A percentile compares a stretch with the other conserved stretches of the same genome.
These are phyloP conservation scores for Druon quercuslanigerum DNA, from an alignment of 1,140 invertebrate species.

Conservation along the genomic window DNA sequence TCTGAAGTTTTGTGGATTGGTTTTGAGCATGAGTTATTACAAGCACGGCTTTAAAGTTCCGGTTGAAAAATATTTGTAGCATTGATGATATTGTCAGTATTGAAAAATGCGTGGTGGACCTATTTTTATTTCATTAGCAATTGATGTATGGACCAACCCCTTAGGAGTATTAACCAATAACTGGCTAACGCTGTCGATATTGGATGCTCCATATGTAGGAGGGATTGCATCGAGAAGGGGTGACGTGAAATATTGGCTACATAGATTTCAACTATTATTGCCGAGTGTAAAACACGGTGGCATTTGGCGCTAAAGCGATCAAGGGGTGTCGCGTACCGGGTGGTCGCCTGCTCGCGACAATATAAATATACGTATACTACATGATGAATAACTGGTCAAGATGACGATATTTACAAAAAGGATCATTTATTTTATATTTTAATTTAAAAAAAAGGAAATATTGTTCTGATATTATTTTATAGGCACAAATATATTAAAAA, in stretches of 20 bases:
- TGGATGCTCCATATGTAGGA: conserved; percentile 50
- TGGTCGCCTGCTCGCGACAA: conserved; percentile 46
- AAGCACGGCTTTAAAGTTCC: neutral
- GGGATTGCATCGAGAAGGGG: conserved; percentile 58
- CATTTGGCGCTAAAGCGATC: conserved; percentile 75
- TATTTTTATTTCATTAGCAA: conserved; percentile 52
- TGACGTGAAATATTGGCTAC: conserved; percentile 74
- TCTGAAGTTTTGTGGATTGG: neutral
- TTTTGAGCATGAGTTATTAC: neutral
- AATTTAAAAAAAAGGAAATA: neutral
- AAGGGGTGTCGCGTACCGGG: conserved; percentile 57
- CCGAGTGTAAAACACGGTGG: conserved; percentile 74
- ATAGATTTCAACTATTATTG: conserved; percentile 75
- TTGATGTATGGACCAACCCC: conserved; percentile 57
- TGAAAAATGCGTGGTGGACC: conserved; percentile 30
- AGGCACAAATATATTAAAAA: neutral
- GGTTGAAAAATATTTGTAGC: conserved; percentile 23
- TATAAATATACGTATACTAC: conserved; percentile 41
- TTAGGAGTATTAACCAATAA: conserved; percentile 54
- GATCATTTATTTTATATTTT: conserved; percentile 30
- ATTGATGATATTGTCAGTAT: conserved; percentile 27
- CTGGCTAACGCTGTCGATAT: conserved; percentile 29
- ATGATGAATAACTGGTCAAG: conserved; percentile 29
- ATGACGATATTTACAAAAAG: conserved; percentile 14
- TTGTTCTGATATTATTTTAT: neutral